Conservation (phyloP, 2,797 vertebrate species). For the Rhinichthys osculus region DNA sequence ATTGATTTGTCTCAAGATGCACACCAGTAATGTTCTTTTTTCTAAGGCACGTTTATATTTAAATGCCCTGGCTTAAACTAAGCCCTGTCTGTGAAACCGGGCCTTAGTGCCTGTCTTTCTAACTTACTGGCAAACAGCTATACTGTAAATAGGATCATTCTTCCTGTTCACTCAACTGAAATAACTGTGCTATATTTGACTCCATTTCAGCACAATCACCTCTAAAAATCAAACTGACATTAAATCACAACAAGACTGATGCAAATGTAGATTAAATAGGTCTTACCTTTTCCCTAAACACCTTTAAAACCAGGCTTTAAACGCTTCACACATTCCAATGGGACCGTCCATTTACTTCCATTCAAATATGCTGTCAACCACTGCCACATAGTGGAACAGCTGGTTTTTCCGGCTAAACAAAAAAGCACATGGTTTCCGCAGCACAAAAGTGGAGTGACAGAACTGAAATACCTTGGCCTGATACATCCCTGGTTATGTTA, state of each 20-base stretch:
- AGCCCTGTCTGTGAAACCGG: background rate
- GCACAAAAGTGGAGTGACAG: background rate
- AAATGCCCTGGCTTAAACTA: too few relatives aligned
- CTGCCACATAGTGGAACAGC: slow-evolving; percentile 25
- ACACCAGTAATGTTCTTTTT: too few relatives aligned
- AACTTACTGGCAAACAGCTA: background rate
- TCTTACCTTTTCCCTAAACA: slow-evolving; percentile 37
- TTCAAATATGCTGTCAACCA: slow-evolving; percentile 6
- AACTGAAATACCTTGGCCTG: background rate
- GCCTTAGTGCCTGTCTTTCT: background rate
- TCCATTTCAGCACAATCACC: background rate
- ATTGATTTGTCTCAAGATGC: too few relatives aligned
- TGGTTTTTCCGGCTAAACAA: slow-evolving; percentile 53
- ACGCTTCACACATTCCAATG: background rate
- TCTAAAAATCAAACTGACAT: background rate
- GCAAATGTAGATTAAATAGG: background rate
- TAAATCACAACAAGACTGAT: background rate
- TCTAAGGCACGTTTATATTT: too few relatives aligned
- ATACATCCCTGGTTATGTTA: background rate
- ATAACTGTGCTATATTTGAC: background rate
- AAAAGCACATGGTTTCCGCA: background rate
- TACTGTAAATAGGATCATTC: background rate
- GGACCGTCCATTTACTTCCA: background rate
- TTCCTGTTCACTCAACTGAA: background rate
- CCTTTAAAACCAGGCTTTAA: background rate